Conservation (phyloP, 2,797 vertebrate species). For the Enoplosus armatus region DNA sequence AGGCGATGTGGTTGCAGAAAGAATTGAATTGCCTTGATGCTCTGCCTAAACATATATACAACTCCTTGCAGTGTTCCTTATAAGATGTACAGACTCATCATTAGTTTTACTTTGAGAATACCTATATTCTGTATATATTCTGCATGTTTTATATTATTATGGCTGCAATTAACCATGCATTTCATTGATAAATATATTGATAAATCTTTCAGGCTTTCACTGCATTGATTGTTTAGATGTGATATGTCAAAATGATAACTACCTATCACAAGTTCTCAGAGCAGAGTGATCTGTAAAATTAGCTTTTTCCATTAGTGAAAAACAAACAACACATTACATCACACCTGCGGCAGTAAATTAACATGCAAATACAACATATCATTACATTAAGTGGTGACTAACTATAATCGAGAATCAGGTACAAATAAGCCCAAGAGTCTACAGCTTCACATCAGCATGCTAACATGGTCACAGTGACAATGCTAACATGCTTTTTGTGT, state of each 20-base stretch:
- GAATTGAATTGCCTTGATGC: conserved; percentile 36
- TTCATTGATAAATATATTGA: background rate
- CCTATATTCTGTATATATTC: background rate
- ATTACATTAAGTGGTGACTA: background rate
- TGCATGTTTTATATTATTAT: background rate
- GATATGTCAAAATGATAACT: background rate
- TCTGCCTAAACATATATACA: background rate
- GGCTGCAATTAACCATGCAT: background rate
- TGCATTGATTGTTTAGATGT: background rate
- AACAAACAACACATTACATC: background rate
- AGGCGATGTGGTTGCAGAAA: conserved; percentile 25
- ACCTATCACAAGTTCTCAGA: background rate
- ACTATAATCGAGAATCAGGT: background rate
- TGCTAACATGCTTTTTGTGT: background rate
- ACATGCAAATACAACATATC: background rate
- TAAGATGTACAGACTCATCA: background rate
- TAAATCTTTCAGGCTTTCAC: background rate
- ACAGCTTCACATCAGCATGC: background rate
- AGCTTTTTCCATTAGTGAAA: background rate
- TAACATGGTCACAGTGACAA: background rate
- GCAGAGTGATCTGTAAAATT: background rate
- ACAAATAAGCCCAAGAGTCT: background rate
- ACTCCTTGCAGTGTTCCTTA: background rate
- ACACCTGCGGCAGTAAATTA: background rate
- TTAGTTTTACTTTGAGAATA: conserved; percentile 1